Percentiles rank a stretch among this genome's conserved stretches.
Evolutionary conservation across 2,113 vertebrate species (phyloP).

Genomic region (Lasiurus borealis): DNA sequence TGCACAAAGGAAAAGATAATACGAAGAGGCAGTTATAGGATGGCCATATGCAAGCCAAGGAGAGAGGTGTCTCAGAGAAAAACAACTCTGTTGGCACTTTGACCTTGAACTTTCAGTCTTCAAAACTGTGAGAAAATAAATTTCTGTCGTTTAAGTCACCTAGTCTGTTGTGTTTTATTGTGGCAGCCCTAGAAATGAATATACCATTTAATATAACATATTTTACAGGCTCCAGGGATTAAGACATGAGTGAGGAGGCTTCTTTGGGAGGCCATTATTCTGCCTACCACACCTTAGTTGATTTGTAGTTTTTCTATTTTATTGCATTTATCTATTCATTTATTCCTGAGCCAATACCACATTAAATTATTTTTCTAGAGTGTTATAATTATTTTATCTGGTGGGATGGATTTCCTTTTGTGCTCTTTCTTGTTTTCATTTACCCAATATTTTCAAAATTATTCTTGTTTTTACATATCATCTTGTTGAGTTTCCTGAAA

Average conservation of each 20-base stretch:
- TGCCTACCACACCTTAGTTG: neutral
- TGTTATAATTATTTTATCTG: constrained; percentile 13
- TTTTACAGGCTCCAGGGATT: neutral
- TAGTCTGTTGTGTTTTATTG: neutral
- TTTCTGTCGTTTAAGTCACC: neutral
- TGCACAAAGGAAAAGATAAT: neutral
- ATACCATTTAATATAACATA: neutral
- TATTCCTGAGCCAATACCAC: constrained; percentile 20
- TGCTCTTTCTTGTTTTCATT: neutral
- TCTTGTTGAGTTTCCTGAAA: constrained; percentile 27
- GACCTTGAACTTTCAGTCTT: neutral
- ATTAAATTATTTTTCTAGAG: neutral
- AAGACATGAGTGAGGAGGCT: neutral
- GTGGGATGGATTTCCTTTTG: neutral
- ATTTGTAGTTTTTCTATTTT: constrained; percentile 33
- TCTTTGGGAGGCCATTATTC: neutral
- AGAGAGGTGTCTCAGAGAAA: neutral
- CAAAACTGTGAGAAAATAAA: neutral
- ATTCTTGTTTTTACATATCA: neutral
- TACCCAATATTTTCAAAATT: neutral
- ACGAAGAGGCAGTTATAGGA: neutral
- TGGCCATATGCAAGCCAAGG: neutral
- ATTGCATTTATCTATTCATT: constrained; percentile 1
- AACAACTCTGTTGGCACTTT: neutral
- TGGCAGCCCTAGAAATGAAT: neutral